phyloP scores from a whole-genome alignment of 2,888 invertebrate species.

The Ceramica pisi region DNA sequence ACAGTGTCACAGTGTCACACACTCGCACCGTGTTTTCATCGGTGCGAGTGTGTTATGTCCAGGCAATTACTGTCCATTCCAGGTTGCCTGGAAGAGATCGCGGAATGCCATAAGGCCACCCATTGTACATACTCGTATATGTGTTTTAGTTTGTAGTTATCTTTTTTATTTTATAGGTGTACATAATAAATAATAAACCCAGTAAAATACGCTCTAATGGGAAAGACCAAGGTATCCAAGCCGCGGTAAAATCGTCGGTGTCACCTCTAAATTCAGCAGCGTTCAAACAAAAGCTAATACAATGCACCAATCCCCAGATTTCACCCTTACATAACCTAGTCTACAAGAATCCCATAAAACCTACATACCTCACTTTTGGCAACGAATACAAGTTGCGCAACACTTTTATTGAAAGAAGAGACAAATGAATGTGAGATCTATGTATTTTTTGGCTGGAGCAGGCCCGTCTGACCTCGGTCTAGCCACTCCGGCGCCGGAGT shows the following conservation, averaged over 20 bases:
- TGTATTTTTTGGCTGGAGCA: slow-evolving; percentile 70
- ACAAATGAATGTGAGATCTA: slow-evolving; percentile 61
- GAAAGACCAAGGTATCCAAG: not conserved
- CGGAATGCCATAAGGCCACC: no score
- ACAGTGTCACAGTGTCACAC: no score
- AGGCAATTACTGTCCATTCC: no score
- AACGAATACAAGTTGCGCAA: slow-evolving; percentile 51
- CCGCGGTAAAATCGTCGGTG: not conserved
- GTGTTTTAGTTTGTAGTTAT: no score
- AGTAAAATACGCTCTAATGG: not conserved
- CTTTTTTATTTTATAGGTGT: no score
- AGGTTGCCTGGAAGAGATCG: no score
- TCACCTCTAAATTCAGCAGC: not conserved
- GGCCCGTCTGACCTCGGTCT: slow-evolving; percentile 81
- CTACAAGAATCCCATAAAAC: slow-evolving; percentile 20
- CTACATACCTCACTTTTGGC: slow-evolving; percentile 55
- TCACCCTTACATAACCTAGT: slow-evolving; percentile 24
- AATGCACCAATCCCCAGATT: slow-evolving; percentile 9
- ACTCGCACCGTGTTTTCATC: no score
- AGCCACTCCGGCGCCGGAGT: slow-evolving; percentile 78
- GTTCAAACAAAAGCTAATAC: not conserved
- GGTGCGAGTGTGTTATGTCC: no score
- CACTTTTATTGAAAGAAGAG: slow-evolving; percentile 60
- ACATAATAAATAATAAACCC: no score
- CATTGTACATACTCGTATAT: no score